Percentiles rank a stretch among this genome's conserved stretches.
These are phyloP conservation scores for Kryptolebias marmoratus DNA, from an alignment of 2,113 vertebrate genomes.

Conservation along the genomic window DNA sequence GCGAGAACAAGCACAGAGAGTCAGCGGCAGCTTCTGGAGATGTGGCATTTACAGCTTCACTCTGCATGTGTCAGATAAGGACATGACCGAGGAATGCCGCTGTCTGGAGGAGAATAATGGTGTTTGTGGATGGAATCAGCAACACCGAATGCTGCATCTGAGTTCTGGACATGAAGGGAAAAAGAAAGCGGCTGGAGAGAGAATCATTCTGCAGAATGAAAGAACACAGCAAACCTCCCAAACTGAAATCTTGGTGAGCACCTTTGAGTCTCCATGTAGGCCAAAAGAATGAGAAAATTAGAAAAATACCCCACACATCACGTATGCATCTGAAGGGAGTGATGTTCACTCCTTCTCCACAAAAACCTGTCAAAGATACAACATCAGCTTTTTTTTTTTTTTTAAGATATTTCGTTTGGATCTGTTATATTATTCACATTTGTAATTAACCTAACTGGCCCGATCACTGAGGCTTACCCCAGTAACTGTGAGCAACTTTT, in stretches of 20 bases:
- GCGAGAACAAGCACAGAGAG: neutral
- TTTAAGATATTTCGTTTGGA: neutral
- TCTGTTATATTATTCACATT: neutral
- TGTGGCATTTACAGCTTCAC: neutral
- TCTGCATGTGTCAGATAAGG: neutral
- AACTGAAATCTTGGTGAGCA: too few relatives aligned
- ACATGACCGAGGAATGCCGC: neutral
- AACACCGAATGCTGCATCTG: neutral
- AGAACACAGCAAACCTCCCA: too few relatives aligned
- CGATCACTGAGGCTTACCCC: neutral
- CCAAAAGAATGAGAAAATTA: neutral
- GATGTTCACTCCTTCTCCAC: neutral
- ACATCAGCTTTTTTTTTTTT: neutral
- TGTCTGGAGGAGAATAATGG: neutral
- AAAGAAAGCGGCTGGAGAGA: too few relatives aligned
- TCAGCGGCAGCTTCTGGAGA: neutral
- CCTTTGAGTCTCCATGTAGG: too few relatives aligned
- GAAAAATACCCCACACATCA: neutral
- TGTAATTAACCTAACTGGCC: neutral
- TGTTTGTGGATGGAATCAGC: neutral
- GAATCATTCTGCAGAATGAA: too few relatives aligned
- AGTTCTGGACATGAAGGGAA: neutral
- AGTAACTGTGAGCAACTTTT: neutral
- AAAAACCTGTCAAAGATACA: too few relatives aligned
- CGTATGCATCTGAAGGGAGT: neutral